Evolutionary conservation across 2,797 vertebrate species (phyloP).

Genomic region (Pitangus sulphuratus): DNA sequence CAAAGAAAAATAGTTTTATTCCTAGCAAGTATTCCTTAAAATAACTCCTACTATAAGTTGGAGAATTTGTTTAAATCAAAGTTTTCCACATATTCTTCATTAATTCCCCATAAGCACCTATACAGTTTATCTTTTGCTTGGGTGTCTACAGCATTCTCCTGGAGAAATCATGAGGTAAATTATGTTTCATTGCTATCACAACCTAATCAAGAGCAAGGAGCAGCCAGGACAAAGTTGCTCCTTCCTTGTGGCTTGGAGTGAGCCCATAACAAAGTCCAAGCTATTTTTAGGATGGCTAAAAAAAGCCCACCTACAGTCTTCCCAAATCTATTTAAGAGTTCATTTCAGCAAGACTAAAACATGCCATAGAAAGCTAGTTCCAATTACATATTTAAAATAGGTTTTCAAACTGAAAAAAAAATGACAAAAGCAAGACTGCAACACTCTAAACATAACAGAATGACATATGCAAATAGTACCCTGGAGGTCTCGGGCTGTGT

Average conservation of each 20-base stretch:
- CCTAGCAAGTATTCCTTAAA: not conserved
- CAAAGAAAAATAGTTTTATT: not conserved
- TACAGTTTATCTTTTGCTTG: not conserved
- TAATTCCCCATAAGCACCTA: not conserved
- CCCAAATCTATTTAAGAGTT: not conserved
- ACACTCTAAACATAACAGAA: not conserved
- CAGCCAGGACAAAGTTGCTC: not conserved
- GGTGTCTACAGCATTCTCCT: not conserved
- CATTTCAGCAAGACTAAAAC: not conserved
- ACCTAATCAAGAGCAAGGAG: not conserved
- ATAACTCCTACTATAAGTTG: not conserved
- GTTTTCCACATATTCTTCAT: not conserved
- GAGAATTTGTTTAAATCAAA: not conserved
- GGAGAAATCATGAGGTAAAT: not conserved
- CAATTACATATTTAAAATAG: not conserved
- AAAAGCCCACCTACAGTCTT: not conserved
- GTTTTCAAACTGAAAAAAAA: not conserved
- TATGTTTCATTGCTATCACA: not conserved
- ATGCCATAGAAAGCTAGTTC: not conserved
- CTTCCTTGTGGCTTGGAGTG: not conserved
- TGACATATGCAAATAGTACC: not conserved
- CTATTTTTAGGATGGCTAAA: slow-evolving; percentile 7
- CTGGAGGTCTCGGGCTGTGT: not conserved
- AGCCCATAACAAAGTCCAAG: not conserved
- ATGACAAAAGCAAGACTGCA: not conserved